Conservation (phyloP, 2,113 vertebrate species). For the Etheostoma spectabile region DNA sequence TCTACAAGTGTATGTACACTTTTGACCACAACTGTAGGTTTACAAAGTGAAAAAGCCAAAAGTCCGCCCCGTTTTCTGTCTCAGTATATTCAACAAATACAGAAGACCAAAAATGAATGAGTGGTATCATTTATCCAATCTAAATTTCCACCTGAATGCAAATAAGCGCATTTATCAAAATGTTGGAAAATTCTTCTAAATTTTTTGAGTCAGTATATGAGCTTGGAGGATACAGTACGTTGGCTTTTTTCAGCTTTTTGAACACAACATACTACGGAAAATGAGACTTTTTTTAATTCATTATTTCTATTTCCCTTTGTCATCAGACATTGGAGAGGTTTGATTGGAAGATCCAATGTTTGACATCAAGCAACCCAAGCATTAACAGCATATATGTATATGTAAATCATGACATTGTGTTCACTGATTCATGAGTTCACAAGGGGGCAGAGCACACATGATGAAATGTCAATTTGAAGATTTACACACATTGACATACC, state of each 20-base stretch:
- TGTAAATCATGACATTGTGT: slow-evolving; percentile 58
- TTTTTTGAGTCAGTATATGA: not conserved
- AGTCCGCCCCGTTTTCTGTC: too few relatives aligned
- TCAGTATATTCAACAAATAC: not conserved
- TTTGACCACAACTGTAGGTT: too few relatives aligned
- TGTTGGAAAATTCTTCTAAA: not conserved
- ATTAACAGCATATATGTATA: slow-evolving; percentile 40
- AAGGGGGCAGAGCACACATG: slow-evolving; percentile 25
- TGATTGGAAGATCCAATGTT: slow-evolving; percentile 36
- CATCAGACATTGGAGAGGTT: slow-evolving; percentile 10
- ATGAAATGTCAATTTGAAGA: slow-evolving; percentile 61
- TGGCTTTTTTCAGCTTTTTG: not conserved
- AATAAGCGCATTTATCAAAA: not conserved
- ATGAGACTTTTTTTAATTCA: not conserved
- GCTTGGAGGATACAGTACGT: not conserved
- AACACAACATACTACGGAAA: not conserved
- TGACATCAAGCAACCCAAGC: slow-evolving; percentile 39
- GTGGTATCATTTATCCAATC: not conserved
- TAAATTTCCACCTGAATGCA: not conserved
- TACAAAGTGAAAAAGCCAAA: too few relatives aligned
- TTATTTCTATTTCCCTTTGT: not conserved
- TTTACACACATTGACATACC: slow-evolving; percentile 37
- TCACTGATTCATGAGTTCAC: slow-evolving; percentile 54
- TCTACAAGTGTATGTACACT: too few relatives aligned
- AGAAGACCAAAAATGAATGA: not conserved